Conservation (phyloP, 2,888 invertebrate genomes). For the Eilema depressum region DNA sequence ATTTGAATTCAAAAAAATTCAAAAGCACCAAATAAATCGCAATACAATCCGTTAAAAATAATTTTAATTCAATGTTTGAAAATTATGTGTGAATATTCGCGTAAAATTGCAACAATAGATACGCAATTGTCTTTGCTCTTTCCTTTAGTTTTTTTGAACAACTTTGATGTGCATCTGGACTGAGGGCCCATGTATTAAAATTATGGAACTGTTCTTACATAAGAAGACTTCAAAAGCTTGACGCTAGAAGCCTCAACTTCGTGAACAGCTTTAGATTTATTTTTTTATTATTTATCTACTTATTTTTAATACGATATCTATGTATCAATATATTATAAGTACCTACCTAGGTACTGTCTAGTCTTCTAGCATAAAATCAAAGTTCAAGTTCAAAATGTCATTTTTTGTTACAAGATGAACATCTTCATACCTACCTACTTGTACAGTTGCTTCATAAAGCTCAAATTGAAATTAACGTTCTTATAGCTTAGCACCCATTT, state of each 20-base stretch:
- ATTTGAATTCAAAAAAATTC: too few species aligned
- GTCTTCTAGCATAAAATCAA: constrained; percentile 11
- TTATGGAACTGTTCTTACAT: too few species aligned
- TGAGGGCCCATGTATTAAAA: background rate
- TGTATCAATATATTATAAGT: too few species aligned
- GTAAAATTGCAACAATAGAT: too few species aligned
- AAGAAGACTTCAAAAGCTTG: background rate
- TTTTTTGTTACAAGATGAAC: background rate
- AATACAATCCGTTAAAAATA: too few species aligned
- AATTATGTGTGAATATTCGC: too few species aligned
- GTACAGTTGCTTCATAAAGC: background rate
- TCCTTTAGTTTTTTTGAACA: too few species aligned
- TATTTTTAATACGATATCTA: background rate
- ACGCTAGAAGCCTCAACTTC: background rate
- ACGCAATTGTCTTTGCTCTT: too few species aligned
- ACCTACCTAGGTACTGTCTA: background rate
- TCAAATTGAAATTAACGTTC: background rate
- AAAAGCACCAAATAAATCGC: too few species aligned
- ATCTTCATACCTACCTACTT: background rate
- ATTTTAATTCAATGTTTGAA: too few species aligned
- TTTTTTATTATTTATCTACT: background rate
- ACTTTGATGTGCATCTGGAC: background rate
- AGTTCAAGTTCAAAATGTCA: constrained; percentile 38
- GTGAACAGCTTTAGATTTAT: background rate
- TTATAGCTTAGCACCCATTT: background rate